Conservation (phyloP, 2,797 vertebrate species). For the Acrossocheilus wenchowensis region DNA sequence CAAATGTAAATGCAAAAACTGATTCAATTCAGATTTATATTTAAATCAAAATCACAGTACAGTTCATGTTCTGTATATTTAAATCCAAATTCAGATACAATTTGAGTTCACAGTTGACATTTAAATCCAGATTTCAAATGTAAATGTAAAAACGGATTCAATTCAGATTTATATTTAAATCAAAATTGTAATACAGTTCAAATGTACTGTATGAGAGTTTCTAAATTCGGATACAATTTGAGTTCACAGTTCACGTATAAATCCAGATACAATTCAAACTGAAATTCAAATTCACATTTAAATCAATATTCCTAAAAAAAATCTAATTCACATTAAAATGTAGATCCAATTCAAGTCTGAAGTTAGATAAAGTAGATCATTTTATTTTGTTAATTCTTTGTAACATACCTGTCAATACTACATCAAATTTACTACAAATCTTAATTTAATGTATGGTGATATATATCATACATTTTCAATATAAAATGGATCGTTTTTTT, state of each 20-base stretch:
- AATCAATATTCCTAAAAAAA: neutral
- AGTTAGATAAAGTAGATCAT: neutral
- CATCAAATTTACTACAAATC: neutral
- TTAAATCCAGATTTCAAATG: neutral
- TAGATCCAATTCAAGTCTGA: neutral
- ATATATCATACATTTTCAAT: neutral
- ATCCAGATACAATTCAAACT: neutral
- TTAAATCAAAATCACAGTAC: neutral
- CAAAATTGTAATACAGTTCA: neutral
- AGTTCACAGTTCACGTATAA: neutral
- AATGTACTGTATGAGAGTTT: neutral
- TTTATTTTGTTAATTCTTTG: neutral
- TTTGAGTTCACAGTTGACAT: neutral
- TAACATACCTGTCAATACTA: neutral
- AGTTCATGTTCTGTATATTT: neutral
- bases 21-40: neutral
- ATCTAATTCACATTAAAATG: neutral
- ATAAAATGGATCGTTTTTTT: neutral
- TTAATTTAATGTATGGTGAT: neutral
- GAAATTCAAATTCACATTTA: neutral
- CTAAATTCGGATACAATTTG: neutral
- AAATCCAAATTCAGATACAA: neutral
- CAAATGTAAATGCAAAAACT: neutral
- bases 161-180: neutral
- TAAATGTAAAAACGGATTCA: neutral